A percentile compares a stretch with the other conserved stretches of the same genome.
phyloP scores from a whole-genome alignment of 2,797 vertebrate species.

The Psittacula echo region DNA sequence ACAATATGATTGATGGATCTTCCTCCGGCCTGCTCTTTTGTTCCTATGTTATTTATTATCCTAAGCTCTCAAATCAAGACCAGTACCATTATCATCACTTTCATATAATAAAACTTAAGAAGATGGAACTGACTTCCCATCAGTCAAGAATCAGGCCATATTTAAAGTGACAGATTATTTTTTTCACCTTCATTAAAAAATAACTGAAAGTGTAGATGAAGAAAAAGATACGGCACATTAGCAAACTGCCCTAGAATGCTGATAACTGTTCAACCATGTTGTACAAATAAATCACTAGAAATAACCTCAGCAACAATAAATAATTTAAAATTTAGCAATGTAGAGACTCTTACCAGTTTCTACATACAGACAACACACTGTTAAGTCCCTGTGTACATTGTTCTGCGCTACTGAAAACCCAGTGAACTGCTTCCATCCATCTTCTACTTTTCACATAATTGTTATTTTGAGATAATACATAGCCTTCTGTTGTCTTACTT shows the following conservation, averaged over 20 bases:
- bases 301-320: slow-evolving; percentile 2
- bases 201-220: background rate
- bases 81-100: background rate
- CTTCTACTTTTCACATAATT: slow-evolving; percentile 16
- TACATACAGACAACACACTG: background rate
- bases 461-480: slow-evolving; percentile 23
- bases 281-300: slow-evolving; percentile 41
- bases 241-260: slow-evolving; percentile 14
- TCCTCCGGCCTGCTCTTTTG: background rate
- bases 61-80: background rate
- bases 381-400: background rate
- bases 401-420: background rate
- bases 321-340: background rate
- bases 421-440: slow-evolving; percentile 18
- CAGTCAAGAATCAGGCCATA: background rate
- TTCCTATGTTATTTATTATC: background rate
- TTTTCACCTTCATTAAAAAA: slow-evolving; percentile 30
- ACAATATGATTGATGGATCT: background rate
- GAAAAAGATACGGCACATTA: slow-evolving; percentile 2
- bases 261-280: background rate
- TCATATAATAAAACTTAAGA: background rate
- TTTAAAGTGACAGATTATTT: background rate
- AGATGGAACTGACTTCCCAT: background rate
- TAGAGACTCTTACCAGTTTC: background rate
- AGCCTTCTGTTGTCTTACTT: slow-evolving; percentile 8